Evolutionary conservation across 53 echinoderm and acorn worm species (phyloP).

Genomic region (Astropecten irregularis): DNA sequence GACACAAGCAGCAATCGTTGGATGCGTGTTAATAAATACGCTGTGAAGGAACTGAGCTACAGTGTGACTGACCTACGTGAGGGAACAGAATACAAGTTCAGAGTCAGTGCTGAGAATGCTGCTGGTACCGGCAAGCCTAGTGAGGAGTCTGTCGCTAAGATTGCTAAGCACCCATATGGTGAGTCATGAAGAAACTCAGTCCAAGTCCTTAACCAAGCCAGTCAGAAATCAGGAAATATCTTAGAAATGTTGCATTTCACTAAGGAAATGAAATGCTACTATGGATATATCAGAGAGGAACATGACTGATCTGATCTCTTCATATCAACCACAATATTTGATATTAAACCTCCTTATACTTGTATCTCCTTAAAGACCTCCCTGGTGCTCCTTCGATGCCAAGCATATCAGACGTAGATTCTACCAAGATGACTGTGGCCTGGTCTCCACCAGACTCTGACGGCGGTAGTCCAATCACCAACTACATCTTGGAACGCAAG

Average conservation of each 20-base stretch:
- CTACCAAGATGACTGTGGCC: constrained; percentile 58
- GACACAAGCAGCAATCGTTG: constrained; percentile 66
- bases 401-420: constrained; percentile 51
- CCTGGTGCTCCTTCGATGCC: constrained; percentile 76
- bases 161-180: constrained; percentile 87
- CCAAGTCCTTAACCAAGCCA: no score
- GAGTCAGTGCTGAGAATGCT: constrained; percentile 76
- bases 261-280: no score
- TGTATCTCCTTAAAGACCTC: constrained; percentile 45
- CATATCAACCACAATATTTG: no score
- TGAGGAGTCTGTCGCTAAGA: constrained; percentile 57
- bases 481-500: constrained; percentile 78
- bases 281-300: no score
- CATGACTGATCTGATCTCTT: no score
- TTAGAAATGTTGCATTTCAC: no score
- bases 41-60: constrained; percentile 49
- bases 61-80: constrained; percentile 63
- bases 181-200: no score
- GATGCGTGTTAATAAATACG: constrained; percentile 62
- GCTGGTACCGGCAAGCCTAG: constrained; percentile 81
- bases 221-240: no score
- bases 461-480: constrained; percentile 72
- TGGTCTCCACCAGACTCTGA: constrained; percentile 84
- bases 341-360: no score
- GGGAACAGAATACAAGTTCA: constrained; percentile 71